Evolutionary conservation across 2,113 vertebrate genomes (phyloP).

Genomic region (Sphyrna mokarran): DNA sequence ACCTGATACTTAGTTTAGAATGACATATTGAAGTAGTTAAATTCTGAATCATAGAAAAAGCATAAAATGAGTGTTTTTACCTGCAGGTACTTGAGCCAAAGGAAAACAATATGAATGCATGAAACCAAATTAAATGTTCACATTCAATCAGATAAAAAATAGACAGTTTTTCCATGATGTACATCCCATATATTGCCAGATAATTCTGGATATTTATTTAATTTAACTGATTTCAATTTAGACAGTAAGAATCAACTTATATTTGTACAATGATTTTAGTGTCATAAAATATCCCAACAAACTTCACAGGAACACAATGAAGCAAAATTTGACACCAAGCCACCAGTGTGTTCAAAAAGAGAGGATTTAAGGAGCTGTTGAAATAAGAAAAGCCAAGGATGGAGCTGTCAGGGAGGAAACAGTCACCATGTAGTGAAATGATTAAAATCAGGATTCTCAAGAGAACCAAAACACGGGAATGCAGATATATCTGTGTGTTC

Average conservation of each 20-base stretch:
- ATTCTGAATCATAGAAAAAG: neutral
- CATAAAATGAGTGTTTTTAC: neutral
- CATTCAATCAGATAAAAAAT: neutral
- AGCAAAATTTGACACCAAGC: neutral
- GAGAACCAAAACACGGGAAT: too few species aligned
- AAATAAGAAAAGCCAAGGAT: neutral
- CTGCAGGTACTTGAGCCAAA: neutral
- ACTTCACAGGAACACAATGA: neutral
- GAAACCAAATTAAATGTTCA: neutral
- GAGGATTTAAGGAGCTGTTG: neutral
- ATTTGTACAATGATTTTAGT: neutral
- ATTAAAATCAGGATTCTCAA: too few species aligned
- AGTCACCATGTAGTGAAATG: too few species aligned
- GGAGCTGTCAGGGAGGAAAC: neutral
- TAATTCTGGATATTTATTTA: neutral
- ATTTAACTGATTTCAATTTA: neutral
- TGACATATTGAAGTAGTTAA: neutral
- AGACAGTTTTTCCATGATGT: neutral
- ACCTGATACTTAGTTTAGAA: neutral
- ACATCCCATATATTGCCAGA: neutral
- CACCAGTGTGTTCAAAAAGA: neutral
- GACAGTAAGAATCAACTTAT: neutral
- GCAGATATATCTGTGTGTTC: too few species aligned
- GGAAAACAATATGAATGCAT: neutral
- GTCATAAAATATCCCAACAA: neutral